Evolutionary conservation across 2,888 invertebrate genomes (phyloP).

Genomic region (Drosophila cognata): DNA sequence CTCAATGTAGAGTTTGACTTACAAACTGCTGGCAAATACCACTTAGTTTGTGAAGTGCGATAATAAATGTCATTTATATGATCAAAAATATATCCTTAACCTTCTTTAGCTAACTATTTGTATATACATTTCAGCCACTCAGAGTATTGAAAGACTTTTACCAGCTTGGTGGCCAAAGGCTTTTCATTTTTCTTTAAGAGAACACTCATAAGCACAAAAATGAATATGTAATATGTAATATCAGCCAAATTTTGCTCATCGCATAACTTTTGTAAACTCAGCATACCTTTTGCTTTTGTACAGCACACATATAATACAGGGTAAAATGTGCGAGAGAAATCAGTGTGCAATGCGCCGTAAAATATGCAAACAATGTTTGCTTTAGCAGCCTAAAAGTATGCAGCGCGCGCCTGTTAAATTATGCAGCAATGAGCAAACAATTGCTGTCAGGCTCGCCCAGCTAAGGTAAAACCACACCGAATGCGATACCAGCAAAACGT

Average conservation of each 20-base stretch:
- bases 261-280: neutral
- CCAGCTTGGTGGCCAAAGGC: neutral
- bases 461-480: slow-evolving; percentile 17
- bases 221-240: neutral
- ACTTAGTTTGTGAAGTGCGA: neutral
- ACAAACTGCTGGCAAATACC: neutral
- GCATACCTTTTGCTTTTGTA: neutral
- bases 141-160: neutral
- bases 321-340: slow-evolving; percentile 47
- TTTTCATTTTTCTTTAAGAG: neutral
- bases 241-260: neutral
- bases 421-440: slow-evolving; percentile 78
- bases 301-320: neutral
- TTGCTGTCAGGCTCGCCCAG: slow-evolving; percentile 64
- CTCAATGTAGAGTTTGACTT: neutral
- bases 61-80: neutral
- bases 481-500: neutral
- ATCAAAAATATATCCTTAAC: neutral
- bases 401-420: slow-evolving; percentile 61
- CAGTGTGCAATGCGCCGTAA: slow-evolving; percentile 72
- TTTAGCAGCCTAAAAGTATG: slow-evolving; percentile 70
- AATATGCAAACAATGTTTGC: slow-evolving; percentile 77
- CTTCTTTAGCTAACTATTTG: neutral
- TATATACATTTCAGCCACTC: fast-evolving
- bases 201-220: neutral